A percentile compares a stretch with the other conserved stretches of the same genome.
phyloP scores from a whole-genome alignment of 2,888 invertebrate genomes.

The Rhodophaea formosa region DNA sequence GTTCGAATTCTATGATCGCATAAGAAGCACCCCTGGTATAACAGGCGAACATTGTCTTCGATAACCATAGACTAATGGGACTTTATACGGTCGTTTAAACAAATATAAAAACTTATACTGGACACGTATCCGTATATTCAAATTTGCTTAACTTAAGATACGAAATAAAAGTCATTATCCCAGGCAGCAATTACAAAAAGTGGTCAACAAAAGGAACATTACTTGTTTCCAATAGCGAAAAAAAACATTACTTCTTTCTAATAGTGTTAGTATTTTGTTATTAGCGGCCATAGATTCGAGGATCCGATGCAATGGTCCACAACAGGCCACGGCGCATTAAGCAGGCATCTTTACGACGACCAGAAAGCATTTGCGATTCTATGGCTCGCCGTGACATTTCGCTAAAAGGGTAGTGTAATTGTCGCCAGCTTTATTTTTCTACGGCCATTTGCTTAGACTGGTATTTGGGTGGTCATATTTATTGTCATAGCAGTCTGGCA shows the following conservation, averaged over 20 bases:
- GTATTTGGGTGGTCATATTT: conserved; percentile 12
- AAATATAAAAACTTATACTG: too few relatives aligned
- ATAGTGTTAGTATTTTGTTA: not conserved
- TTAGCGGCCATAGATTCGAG: conserved; percentile 12
- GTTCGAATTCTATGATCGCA: too few relatives aligned
- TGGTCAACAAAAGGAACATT: not conserved
- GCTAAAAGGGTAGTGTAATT: conserved; percentile 29
- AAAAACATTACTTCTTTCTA: not conserved
- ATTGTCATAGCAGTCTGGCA: not conserved
- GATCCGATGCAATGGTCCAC: conserved; percentile 19
- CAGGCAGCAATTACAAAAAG: too few relatives aligned
- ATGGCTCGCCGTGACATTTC: conserved; percentile 25
- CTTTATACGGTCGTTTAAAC: too few relatives aligned
- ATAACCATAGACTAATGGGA: too few relatives aligned
- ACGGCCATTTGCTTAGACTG: conserved; percentile 13
- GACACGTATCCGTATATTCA: too few relatives aligned
- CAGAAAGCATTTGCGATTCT: conserved; percentile 19
- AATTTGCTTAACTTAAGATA: too few relatives aligned
- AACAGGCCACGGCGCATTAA: conserved; percentile 18
- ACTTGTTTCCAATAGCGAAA: not conserved
- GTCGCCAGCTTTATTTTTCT: conserved; percentile 17
- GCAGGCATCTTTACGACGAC: conserved; percentile 12
- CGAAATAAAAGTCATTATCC: too few relatives aligned
- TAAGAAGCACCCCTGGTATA: too few relatives aligned
- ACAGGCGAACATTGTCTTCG: too few relatives aligned